Base-by-base conservation (phyloP, 2,888 invertebrate genomes). In the Parthenolecanium corni region DNA sequence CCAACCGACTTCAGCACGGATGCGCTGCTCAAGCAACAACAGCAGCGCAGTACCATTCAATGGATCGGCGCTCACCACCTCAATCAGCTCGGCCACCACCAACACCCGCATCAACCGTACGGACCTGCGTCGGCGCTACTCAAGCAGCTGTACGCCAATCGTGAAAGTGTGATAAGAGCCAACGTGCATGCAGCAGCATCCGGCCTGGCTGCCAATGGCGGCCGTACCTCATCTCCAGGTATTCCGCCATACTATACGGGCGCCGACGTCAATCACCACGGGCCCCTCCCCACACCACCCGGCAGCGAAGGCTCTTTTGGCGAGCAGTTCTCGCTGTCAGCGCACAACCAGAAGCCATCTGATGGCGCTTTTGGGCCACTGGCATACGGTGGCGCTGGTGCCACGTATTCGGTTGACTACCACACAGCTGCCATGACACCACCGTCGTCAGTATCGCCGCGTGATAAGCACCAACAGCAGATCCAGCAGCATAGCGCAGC, bases 341-440 rank as follows among this genome's bases (percentile, higher is more conserved):
- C 25, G 5, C 75, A 75, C 66, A 73, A 73, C 64, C 74, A 74
- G 66, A 75, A 75, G 64, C 64, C 67, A 4, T 25, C 70, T 56
- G 74, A 76, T 2, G 70, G 76, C 9, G 78, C 83, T 69, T 79
- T 80, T 71, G 76, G 80, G 70, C 76, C 80, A 72, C 73, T 80
- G 49, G 79, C 79, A 12, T 72, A 74, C 9, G 74, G 76, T 65
- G 74, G 75, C 38, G 76, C 77, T 47, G 67, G 53, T 14, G 54
- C 47, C 20, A 49, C 53, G 23, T 65, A 65, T 58, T 53, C 65
- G 42, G 64, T 62, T 66, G 63, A 67, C n/a, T 89, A 89, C 71
- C 90, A 90, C 71, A 93, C 93, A 73, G 86, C 90, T 44, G 90
- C 91, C 52, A 94, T 95, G 89, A 94, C 94, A 3, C 94, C 94